phyloP scores from a whole-genome alignment of 2,888 invertebrate genomes.

The Athetis lepigone region DNA sequence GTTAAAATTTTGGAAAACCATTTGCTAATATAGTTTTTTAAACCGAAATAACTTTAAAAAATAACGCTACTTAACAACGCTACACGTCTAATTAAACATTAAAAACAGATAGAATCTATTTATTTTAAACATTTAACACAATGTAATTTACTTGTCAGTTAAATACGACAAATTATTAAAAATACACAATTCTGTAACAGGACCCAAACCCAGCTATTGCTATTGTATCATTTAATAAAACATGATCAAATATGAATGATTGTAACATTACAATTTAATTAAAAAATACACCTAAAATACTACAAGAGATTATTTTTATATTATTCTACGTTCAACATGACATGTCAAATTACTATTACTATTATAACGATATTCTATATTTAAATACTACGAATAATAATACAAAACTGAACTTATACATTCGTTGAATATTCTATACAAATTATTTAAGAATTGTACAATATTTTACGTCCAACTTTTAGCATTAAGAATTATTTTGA shows the following conservation, averaged over 20 bases:
- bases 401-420: conserved; percentile 9
- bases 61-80: conserved; percentile 6
- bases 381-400: background rate
- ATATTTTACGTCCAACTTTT: background rate
- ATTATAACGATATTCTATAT: conserved; percentile 1
- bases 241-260: conserved; percentile 78
- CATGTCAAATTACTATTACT: background rate
- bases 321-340: conserved; percentile 11
- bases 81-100: conserved; percentile 17
- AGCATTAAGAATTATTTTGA: background rate
- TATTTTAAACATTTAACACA: conserved; percentile 45
- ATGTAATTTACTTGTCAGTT: conserved; percentile 50
- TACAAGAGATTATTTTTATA: conserved; percentile 20
- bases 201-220: conserved; percentile 87
- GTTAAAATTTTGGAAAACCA: background rate
- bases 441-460: background rate
- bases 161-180: conserved; percentile 55
- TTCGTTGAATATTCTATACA: conserved; percentile 29
- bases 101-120: conserved; percentile 26
- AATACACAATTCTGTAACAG: conserved; percentile 62
- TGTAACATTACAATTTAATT: conserved; percentile 36
- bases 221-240: conserved; percentile 71
- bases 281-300: conserved; percentile 13
- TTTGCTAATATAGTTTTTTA: background rate
- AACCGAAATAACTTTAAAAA: conserved; percentile 35